Percentiles rank a stretch among this genome's conserved stretches.
These are phyloP conservation scores for Lagorchestes hirsutus DNA, from an alignment of 2,797 vertebrate genomes.

Conservation along the genomic window DNA sequence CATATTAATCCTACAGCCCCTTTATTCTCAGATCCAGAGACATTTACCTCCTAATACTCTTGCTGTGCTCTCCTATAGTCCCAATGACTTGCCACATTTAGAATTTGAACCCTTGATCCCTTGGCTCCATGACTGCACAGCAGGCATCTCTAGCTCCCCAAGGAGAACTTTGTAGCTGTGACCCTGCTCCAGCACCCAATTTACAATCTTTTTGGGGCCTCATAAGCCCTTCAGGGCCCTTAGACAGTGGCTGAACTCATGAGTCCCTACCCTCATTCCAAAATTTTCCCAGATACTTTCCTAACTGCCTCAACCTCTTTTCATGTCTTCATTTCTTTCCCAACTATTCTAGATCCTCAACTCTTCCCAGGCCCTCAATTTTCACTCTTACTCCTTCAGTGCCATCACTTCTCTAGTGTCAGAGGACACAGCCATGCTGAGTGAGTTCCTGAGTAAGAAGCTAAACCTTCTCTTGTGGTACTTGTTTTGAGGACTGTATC, in stretches of 20 bases:
- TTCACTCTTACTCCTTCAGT: conserved; percentile 82
- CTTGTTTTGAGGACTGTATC: conserved; percentile 86
- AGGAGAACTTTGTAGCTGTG: not conserved
- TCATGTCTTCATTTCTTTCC: too few species aligned
- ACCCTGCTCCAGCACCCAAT: not conserved
- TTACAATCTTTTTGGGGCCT: too few species aligned
- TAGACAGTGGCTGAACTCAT: not conserved
- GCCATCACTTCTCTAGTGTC: conserved; percentile 92
- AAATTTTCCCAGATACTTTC: not conserved
- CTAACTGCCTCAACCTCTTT: too few species aligned
- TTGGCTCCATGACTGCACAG: not conserved
- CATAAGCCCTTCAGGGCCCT: not conserved
- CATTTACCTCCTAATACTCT: not conserved
- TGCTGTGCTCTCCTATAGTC: fast-evolving
- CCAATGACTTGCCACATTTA: not conserved
- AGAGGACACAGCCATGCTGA: conserved; percentile 90
- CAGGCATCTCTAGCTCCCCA: not conserved
- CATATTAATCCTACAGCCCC: not conserved
- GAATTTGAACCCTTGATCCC: not conserved
- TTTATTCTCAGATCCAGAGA: not conserved
- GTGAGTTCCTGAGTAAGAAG: conserved; percentile 88
- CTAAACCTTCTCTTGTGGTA: conserved; percentile 93
- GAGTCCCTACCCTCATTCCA: not conserved
- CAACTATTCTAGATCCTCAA: not conserved
- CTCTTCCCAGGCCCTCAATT: not conserved